These are phyloP conservation scores for Zaprionus nigranus DNA, from an alignment of 1,140 invertebrate genomes.

Conservation along the genomic window DNA sequence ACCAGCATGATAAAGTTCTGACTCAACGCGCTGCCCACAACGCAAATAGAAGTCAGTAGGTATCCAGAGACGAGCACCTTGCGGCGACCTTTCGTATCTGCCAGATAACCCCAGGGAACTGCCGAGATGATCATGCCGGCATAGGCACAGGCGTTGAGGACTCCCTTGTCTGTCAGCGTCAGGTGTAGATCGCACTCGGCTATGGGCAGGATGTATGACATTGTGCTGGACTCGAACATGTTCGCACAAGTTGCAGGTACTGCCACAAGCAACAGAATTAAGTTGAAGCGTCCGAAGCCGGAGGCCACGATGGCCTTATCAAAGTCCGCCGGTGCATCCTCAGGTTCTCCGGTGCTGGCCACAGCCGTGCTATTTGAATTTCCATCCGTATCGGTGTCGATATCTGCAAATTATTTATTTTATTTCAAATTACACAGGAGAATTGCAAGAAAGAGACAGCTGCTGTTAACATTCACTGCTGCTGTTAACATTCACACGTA, in stretches of 20 bases:
- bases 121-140: conserved; percentile 93
- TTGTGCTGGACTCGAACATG: conserved; percentile 88
- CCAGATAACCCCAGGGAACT: conserved; percentile 92
- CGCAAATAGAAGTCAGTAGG: conserved; percentile 89
- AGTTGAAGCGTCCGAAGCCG: conserved; percentile 89
- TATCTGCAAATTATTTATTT: conserved; percentile 20
- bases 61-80: conserved; percentile 90
- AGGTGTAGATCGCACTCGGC: conserved; percentile 90
- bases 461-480: not conserved
- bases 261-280: conserved; percentile 86
- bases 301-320: conserved; percentile 87
- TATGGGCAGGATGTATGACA: conserved; percentile 89
- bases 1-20: conserved; percentile 90
- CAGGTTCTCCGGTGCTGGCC: conserved; percentile 8
- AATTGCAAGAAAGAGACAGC: not conserved
- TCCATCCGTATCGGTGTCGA: conserved; percentile 37
- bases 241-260: conserved; percentile 88
- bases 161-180: conserved; percentile 88
- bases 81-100: conserved; percentile 90
- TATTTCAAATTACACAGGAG: not conserved
- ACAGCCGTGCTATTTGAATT: conserved; percentile 55
- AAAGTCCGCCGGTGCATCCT: conserved; percentile 86
- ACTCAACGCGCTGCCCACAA: conserved; percentile 88
- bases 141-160: conserved; percentile 88
- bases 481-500: not conserved